Conservation (phyloP, 2,888 invertebrate genomes). For the Cybosia mesomella region DNA sequence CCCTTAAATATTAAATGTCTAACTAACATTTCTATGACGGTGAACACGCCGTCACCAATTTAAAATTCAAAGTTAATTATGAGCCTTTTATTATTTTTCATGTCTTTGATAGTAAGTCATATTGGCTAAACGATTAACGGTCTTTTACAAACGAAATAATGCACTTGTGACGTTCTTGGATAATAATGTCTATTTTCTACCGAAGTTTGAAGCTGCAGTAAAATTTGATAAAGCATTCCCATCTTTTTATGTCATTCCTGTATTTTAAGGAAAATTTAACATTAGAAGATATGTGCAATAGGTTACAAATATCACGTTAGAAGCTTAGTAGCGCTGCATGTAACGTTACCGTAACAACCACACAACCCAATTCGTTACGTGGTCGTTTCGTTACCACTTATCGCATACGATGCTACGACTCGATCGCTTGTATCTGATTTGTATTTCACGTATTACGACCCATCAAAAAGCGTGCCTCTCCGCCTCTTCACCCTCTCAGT, state of each 20-base stretch:
- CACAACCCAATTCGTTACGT: background rate
- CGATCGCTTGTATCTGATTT: constrained; percentile 82
- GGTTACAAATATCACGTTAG: constrained; percentile 25
- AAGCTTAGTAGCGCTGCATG: constrained; percentile 63
- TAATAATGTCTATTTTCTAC: background rate
- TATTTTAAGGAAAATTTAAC: background rate
- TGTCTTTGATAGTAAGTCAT: constrained; percentile 38
- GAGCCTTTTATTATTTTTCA: constrained; percentile 50
- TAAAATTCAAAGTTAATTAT: constrained; percentile 69
- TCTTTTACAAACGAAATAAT: background rate
- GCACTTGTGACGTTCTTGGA: background rate
- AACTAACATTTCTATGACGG: constrained; percentile 76
- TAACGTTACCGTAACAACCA: constrained; percentile 32
- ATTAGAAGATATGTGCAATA: background rate
- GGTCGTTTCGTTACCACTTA: constrained; percentile 54
- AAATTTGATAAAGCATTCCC: background rate
- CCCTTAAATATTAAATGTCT: constrained; percentile 79
- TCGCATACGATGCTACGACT: constrained; percentile 68
- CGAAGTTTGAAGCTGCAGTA: background rate
- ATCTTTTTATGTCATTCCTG: background rate
- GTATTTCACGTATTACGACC: constrained; percentile 80
- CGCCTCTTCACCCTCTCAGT: constrained; percentile 61
- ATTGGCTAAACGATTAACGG: background rate
- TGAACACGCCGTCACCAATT: constrained; percentile 60
- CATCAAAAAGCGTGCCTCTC: constrained; percentile 59